phyloP scores from a whole-genome alignment of 2,888 invertebrate species.

The Limnephilus lunatus region DNA sequence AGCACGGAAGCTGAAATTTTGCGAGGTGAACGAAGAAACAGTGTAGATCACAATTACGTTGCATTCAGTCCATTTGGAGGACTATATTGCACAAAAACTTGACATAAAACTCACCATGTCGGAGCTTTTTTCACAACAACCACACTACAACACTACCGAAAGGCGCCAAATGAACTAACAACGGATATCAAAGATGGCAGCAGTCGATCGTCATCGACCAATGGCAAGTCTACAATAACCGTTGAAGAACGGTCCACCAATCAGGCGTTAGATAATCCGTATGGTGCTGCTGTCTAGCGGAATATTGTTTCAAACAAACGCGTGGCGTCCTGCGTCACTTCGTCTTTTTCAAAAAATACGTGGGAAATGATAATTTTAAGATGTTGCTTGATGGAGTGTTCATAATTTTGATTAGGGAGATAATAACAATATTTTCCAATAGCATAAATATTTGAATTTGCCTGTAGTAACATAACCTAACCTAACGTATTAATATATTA shows the following conservation, averaged over 20 bases:
- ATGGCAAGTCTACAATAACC: constrained; percentile 38
- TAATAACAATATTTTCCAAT: neutral
- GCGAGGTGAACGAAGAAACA: constrained; percentile 75
- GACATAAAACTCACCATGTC: constrained; percentile 78
- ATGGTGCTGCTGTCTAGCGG: constrained; percentile 53
- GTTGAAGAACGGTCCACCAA: constrained; percentile 53
- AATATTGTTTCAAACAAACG: constrained; percentile 6
- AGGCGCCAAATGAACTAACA: constrained; percentile 75
- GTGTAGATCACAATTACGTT: constrained; percentile 71
- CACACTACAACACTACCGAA: constrained; percentile 75
- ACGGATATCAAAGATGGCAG: constrained; percentile 74
- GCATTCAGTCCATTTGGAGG: constrained; percentile 69
- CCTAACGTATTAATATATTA: neutral
- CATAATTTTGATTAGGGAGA: neutral
- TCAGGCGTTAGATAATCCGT: neutral
- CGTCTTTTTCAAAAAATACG: constrained; percentile 48
- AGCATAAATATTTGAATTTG: neutral
- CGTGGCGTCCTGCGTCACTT: constrained; percentile 61
- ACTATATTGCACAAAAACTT: constrained; percentile 74
- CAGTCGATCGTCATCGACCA: constrained; percentile 65
- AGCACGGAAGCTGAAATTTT: constrained; percentile 78
- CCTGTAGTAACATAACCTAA: neutral
- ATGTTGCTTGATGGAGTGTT: neutral
- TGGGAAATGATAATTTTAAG: constrained; percentile 39
- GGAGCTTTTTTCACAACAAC: constrained; percentile 77